Evolutionary conservation across 1,140 invertebrate genomes (phyloP), one percentile per base, ranked within the genome.

Genomic region (Trichonephila inaurata): DNA sequence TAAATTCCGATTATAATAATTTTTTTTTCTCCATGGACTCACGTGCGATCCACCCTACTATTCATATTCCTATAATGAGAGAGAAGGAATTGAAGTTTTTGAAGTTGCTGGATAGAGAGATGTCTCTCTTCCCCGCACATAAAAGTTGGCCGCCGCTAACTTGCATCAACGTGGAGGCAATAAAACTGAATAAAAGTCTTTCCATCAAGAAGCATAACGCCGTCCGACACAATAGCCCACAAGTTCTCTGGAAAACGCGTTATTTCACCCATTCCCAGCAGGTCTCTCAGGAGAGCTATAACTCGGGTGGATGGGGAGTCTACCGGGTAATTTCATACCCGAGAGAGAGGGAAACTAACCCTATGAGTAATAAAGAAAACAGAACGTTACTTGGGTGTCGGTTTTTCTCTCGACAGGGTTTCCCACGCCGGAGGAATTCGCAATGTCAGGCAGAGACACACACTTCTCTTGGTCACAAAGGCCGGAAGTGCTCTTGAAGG

Each of bases 331-430:
- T 91, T 81, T 81, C 51, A 91, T 91, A 91, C 89, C 72, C 72
- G 72, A 77, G 72, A 77, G 28, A 77, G 72, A 40, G 82, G 40
- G 28, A 72, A 89, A 66, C 60, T 89, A 89, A 72, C 88, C 16
- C 33, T 60, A 91, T 91, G 89, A 81, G 72, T 82, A 82, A 91
- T 91, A 91, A 91, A 81, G 69, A 91, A 91, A 85, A 85, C n/a
- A 85, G 83, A 85, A 24, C 83, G 58, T 85, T 58, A 60, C n/a
- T 85, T 85, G 51, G 24, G 51, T 61, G 58, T 85, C 83, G 83
- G 51, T 85, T 88, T 88, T 88, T 87, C 44, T 88, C 33, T 28
- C 40, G 82, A 58, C 82, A 51, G 72, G 40, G 64, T 69, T 91
- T 91, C 89, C 89, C 89, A 91, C 89, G 89, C 77, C 7, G 69